These are phyloP conservation scores for Drosophila auraria DNA, from an alignment of 1,140 invertebrate genomes.

Conservation along the genomic window DNA sequence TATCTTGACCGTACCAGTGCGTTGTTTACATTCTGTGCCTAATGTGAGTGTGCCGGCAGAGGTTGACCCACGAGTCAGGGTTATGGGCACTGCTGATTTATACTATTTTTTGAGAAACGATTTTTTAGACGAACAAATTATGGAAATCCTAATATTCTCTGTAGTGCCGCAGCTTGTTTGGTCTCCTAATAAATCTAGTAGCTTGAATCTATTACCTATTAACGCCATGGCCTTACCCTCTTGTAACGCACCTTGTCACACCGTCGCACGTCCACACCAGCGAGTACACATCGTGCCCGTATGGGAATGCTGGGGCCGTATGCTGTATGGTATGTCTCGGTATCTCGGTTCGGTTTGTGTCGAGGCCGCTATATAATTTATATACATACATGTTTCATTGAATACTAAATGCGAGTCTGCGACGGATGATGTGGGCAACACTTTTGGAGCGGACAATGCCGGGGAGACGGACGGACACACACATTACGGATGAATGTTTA, in stretches of 20 bases:
- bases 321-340: no score
- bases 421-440: conserved; percentile 50
- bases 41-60: no score
- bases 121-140: no score
- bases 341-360: conserved; percentile 34
- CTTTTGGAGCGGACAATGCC: conserved; percentile 44
- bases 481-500: conserved; percentile 43
- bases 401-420: conserved; percentile 9
- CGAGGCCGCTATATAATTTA: conserved; percentile 57
- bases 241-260: conserved; percentile 1
- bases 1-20: no score
- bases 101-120: no score
- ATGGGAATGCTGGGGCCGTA: conserved; percentile 18
- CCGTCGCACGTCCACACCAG: not conserved
- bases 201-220: not conserved
- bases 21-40: no score
- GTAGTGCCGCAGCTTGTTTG: no score
- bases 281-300: conserved; percentile 5
- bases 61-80: no score
- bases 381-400: conserved; percentile 10
- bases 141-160: no score
- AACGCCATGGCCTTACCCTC: not conserved
- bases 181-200: no score
- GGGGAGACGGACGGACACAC: conserved; percentile 4
- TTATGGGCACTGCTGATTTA: no score